Evolutionary conservation across 2,113 vertebrate genomes (phyloP).

Genomic region (Labrus mixtus): DNA sequence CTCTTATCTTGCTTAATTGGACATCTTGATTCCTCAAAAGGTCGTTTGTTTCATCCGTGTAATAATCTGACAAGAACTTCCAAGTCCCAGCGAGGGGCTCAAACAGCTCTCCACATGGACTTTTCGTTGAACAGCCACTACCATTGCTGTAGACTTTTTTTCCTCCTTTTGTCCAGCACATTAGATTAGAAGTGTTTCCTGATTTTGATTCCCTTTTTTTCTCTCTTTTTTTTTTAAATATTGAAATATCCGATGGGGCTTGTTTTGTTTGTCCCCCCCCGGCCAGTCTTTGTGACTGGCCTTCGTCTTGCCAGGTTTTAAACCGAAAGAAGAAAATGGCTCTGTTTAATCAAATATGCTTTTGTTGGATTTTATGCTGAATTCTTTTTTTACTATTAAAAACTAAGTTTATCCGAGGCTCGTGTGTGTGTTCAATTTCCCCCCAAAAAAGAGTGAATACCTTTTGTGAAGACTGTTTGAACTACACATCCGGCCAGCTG

Average conservation of each 20-base stretch:
- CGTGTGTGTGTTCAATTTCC: slow-evolving; percentile 82
- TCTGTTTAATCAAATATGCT: slow-evolving; percentile 46
- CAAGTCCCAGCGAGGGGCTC: slow-evolving; percentile 40
- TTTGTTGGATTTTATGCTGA: slow-evolving; percentile 81
- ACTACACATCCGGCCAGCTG: slow-evolving; percentile 80
- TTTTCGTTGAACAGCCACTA: slow-evolving; percentile 56
- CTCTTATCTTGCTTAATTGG: slow-evolving; percentile 61
- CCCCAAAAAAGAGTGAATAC: slow-evolving; percentile 85
- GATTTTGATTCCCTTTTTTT: slow-evolving; percentile 43
- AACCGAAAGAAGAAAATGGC: slow-evolving; percentile 58
- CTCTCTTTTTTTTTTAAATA: slow-evolving; percentile 38
- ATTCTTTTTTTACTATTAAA: slow-evolving; percentile 84
- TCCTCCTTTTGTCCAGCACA: slow-evolving; percentile 59
- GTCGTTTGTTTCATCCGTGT: slow-evolving; percentile 27
- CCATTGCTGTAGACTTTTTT: slow-evolving; percentile 54
- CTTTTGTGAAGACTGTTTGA: slow-evolving; percentile 86
- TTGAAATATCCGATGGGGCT: slow-evolving; percentile 50
- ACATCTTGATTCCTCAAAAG: slow-evolving; percentile 54
- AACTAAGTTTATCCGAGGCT: slow-evolving; percentile 79
- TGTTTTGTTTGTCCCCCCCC: slow-evolving; percentile 28
- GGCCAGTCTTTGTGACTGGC: slow-evolving; percentile 54
- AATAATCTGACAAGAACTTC: slow-evolving; percentile 47
- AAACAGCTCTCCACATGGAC: slow-evolving; percentile 44
- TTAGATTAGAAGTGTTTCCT: slow-evolving; percentile 53
- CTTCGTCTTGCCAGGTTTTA: slow-evolving; percentile 73